phyloP scores from a whole-genome alignment of 2,888 invertebrate species.

The Eupithecia centaureata region DNA sequence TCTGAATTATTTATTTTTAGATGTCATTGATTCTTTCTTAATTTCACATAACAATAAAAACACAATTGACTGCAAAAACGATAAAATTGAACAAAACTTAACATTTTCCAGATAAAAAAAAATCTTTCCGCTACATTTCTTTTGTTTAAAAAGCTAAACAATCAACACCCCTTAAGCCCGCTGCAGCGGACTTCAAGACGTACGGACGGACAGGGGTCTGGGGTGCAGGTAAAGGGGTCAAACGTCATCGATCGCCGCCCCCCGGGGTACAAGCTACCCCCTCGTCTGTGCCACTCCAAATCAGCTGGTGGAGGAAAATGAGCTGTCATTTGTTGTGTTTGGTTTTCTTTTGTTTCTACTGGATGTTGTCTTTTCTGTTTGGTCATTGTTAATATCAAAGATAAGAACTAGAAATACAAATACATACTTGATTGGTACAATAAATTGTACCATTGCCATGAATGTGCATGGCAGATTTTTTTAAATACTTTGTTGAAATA shows the following conservation, averaged over 20 bases:
- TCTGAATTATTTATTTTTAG: neutral
- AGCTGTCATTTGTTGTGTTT: constrained; percentile 6
- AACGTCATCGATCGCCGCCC: constrained; percentile 75
- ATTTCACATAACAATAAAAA: neutral
- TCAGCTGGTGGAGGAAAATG: constrained; percentile 3
- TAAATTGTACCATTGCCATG: no score
- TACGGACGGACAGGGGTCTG: constrained; percentile 71
- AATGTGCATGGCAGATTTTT: no score
- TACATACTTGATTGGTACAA: no score
- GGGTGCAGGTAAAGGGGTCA: constrained; percentile 82
- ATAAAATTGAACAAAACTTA: neutral
- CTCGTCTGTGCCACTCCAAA: neutral
- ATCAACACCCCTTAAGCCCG: constrained; percentile 59
- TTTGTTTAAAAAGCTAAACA: constrained; percentile 11
- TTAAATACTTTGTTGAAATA: no score
- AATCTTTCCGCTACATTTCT: neutral
- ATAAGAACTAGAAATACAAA: no score
- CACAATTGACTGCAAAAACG: neutral
- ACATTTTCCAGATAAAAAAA: neutral
- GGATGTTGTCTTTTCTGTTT: neutral
- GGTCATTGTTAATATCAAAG: no score
- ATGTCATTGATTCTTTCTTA: neutral
- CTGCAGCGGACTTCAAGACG: constrained; percentile 73
- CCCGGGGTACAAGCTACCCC: constrained; percentile 42
- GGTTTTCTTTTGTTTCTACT: neutral